These are phyloP conservation scores for Danio tinwini DNA, from an alignment of 2,797 vertebrate genomes.

Conservation along the genomic window DNA sequence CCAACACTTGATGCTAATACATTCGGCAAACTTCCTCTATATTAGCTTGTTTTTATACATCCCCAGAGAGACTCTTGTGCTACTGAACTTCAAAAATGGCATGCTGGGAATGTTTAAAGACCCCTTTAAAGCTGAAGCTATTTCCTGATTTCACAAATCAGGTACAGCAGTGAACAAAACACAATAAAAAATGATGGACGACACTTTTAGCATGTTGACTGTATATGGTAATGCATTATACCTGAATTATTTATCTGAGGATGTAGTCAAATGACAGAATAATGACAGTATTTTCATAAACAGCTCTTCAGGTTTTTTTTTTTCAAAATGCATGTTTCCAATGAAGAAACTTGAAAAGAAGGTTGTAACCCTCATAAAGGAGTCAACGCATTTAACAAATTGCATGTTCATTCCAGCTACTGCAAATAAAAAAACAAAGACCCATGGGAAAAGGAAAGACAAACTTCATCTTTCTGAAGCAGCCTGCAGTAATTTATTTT, in stretches of 20 bases:
- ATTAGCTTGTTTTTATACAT: conserved; percentile 20
- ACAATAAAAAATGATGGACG: conserved; percentile 3
- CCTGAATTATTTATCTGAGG: conserved; percentile 15
- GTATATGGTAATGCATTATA: conserved; percentile 20
- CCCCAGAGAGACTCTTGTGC: background rate
- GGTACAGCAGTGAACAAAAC: conserved; percentile 21
- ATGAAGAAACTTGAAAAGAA: conserved; percentile 17
- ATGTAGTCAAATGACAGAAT: conserved; percentile 5
- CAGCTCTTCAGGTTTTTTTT: background rate
- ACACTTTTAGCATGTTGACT: background rate
- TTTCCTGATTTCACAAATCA: conserved; percentile 40
- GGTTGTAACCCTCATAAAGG: conserved; percentile 8
- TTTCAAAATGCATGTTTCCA: conserved; percentile 19
- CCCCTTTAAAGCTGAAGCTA: conserved; percentile 38
- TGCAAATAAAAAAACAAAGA: background rate
- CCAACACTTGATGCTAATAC: background rate
- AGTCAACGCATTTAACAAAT: background rate
- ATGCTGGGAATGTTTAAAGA: conserved; percentile 52
- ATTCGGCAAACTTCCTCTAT: background rate
- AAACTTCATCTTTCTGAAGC: background rate
- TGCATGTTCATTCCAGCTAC: background rate
- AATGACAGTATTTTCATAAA: background rate
- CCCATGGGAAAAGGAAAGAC: background rate
- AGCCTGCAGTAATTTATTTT: too few species aligned
- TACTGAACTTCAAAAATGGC: conserved; percentile 1